Evolutionary conservation across 53 echinoderm and acorn worm genomes (phyloP).

Genomic region (Actinopyga echinites): DNA sequence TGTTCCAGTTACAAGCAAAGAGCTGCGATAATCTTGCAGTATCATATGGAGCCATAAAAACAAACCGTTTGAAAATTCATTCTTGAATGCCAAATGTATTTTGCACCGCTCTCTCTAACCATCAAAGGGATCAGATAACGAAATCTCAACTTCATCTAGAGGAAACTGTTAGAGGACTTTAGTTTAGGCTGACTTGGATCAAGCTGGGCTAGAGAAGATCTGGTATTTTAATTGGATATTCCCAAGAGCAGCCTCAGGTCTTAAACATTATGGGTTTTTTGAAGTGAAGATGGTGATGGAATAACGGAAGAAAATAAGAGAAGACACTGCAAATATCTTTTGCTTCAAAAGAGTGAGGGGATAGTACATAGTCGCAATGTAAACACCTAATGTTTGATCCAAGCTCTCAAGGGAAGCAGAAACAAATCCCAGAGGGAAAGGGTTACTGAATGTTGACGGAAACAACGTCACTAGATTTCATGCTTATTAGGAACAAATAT

Average conservation of each 20-base stretch:
- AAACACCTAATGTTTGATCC: too few relatives aligned
- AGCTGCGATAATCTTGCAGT: not conserved
- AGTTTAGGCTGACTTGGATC: not conserved
- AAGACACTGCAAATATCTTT: too few relatives aligned
- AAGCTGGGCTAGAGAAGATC: conserved; percentile 15
- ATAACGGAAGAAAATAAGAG: too few relatives aligned
- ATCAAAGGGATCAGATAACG: conserved; percentile 12
- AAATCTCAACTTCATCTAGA: conserved; percentile 11
- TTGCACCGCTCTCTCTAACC: not conserved
- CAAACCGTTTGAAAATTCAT: conserved; percentile 2
- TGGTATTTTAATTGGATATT: conserved; percentile 26
- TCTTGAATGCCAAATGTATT: not conserved
- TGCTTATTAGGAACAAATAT: not conserved
- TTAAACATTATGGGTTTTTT: not conserved
- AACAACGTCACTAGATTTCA: not conserved
- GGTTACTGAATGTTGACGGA: too few relatives aligned
- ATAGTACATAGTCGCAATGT: too few relatives aligned
- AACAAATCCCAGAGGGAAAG: too few relatives aligned
- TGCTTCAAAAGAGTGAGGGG: too few relatives aligned
- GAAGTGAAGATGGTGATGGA: too few relatives aligned
- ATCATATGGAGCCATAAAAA: conserved; percentile 7
- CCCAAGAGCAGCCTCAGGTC: conserved; percentile 22
- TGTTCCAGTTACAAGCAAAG: too few relatives aligned
- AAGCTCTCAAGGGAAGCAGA: too few relatives aligned
- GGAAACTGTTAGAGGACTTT: not conserved